A percentile compares a stretch with the other conserved stretches of the same genome.
These are phyloP conservation scores for Bombus consobrinus DNA, from an alignment of 1,140 invertebrate species.

Conservation along the genomic window DNA sequence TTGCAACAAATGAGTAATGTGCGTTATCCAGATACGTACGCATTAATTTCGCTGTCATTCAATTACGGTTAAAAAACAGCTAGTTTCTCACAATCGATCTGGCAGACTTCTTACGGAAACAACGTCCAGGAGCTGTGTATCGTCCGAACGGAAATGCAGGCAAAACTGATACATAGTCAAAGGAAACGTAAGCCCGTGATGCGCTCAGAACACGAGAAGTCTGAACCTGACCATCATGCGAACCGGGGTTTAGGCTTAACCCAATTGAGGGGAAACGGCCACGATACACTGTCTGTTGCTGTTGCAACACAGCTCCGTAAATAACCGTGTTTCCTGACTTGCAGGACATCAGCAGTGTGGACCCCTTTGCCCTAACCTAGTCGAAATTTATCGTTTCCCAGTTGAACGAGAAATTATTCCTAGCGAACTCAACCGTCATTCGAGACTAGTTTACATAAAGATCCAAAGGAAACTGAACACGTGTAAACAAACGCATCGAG, in stretches of 20 bases:
- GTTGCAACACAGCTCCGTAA: constrained; percentile 56
- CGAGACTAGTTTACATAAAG: constrained; percentile 45
- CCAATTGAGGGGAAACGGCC: constrained; percentile 64
- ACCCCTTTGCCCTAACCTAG: constrained; percentile 29
- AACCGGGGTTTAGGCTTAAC: constrained; percentile 65
- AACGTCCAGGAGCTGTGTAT: constrained; percentile 29
- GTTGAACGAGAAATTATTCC: constrained; percentile 64
- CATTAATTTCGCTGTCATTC: neutral
- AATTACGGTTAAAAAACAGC: neutral
- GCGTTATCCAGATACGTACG: too few relatives aligned
- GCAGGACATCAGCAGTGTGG: constrained; percentile 28
- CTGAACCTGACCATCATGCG: constrained; percentile 63
- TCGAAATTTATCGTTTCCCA: constrained; percentile 68
- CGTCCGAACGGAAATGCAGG: constrained; percentile 51
- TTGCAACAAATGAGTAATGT: too few relatives aligned
- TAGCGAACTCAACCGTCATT: too few relatives aligned
- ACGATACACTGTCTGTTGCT: constrained; percentile 60
- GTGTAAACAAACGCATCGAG: constrained; percentile 17
- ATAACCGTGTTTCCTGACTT: constrained; percentile 61
- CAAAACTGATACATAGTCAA: constrained; percentile 58
- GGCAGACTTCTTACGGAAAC: constrained; percentile 44
- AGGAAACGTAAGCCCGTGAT: constrained; percentile 50
- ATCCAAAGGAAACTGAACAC: constrained; percentile 35
- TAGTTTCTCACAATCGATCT: neutral
- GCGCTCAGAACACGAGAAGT: constrained; percentile 46